Base-by-base conservation (phyloP, 1,140 invertebrate species). In the Rhyzopertha dominica region DNA sequence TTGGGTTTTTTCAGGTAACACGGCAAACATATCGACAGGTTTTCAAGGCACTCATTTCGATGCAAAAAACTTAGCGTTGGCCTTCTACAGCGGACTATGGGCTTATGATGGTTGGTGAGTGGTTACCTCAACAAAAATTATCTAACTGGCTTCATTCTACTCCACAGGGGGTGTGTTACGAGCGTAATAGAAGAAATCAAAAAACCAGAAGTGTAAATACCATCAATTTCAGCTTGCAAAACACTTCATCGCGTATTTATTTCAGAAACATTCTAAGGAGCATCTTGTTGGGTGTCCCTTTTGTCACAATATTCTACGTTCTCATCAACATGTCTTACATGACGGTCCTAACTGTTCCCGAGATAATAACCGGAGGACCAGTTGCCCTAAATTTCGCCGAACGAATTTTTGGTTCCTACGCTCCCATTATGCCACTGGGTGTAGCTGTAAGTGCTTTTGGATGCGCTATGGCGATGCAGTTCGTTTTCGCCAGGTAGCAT, bases 301-400 rank as follows among this genome's bases (percentile, higher is more conserved):
- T 91, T 1, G 87, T 94, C 0, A 95, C 90, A 0, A 56, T 80
- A 1, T 75, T 95, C 2, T 97, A 97, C 62, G 82, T 94, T 4
- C 76, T 90, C 42, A 89, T 94, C 76, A 97, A 97, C 64, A 73
- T 96, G 1, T 85, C 92, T 18, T 95, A 97, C 65, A 88, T 96
- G 77, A 83, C 92, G 1, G 91, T 85, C 1, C 70, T 97, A 40
- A 82, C 77, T 4, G 79, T 82, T 2, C 69, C 77, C 0, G 91
- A 95, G 65, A 86, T 97, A 73, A 72, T 85, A 0, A 70, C 70
- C 9, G 81, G 86, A 0, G 76, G 81, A 20, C 92, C 93, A 0
- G 93, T 96, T 0, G 94, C 92, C 12, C 87, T 96, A 22, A 65
- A 74, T 1, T 86, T 85, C 66, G 84, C 81, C 0, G 71, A 78